Conservation (phyloP, 1,140 invertebrate species). For the Pogonomyrmex californicus region DNA sequence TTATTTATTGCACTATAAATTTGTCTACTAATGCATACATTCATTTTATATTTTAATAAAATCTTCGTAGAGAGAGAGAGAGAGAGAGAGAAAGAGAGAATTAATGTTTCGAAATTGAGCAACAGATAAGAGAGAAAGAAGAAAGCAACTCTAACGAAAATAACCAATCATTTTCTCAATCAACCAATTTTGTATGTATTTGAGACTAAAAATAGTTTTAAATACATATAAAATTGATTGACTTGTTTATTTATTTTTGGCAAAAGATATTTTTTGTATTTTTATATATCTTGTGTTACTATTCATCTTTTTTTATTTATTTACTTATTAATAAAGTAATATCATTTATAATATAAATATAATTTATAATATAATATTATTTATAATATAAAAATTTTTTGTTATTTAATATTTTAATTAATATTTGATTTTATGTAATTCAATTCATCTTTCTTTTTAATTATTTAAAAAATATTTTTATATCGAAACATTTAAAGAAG, state of each 20-base stretch:
- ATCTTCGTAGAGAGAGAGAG: too few relatives aligned
- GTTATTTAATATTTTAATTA: neutral
- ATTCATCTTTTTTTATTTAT: neutral
- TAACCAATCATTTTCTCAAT: neutral
- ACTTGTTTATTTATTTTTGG: neutral
- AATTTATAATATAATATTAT: neutral
- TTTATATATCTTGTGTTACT: neutral
- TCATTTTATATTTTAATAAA: neutral
- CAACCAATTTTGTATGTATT: neutral
- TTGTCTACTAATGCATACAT: neutral
- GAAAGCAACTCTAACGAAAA: too few relatives aligned
- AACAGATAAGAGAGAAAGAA: neutral
- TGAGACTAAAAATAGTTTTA: too few relatives aligned
- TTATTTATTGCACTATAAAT: neutral
- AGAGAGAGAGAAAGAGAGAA: neutral
- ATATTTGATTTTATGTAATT: neutral
- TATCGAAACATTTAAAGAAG: neutral
- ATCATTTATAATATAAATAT: neutral
- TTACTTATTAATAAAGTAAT: neutral
- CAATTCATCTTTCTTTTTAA: neutral
- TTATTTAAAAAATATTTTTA: neutral
- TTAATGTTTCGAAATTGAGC: neutral
- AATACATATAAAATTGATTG: constrained; percentile 6
- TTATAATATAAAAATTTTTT: too few relatives aligned
- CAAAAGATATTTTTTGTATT: neutral